These are phyloP conservation scores for Hippopotamyrus pictus DNA, from an alignment of 2,797 vertebrate species.

Conservation along the genomic window DNA sequence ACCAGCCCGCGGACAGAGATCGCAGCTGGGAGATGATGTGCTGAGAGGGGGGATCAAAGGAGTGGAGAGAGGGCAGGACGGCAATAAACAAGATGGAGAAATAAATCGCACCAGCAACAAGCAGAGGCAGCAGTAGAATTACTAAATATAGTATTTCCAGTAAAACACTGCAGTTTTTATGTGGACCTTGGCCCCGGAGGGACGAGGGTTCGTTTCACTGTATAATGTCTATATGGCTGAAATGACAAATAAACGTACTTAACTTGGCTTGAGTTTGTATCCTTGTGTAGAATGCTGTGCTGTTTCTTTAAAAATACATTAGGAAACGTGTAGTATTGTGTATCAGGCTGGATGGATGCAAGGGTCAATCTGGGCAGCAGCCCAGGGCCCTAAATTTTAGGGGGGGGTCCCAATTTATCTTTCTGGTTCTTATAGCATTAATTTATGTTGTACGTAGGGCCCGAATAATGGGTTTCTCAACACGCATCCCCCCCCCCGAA, in stretches of 20 bases:
- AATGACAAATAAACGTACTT: not conserved
- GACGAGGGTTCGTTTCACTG: not conserved
- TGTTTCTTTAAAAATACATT: not conserved
- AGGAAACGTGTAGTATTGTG: not conserved
- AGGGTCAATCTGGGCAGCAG: not conserved
- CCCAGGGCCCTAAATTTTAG: not conserved
- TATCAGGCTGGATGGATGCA: not conserved
- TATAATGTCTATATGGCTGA: not conserved
- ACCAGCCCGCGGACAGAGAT: conserved; percentile 68
- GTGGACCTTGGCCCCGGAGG: not conserved
- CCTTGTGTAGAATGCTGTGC: not conserved
- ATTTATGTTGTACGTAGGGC: not conserved
- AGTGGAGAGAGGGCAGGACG: not conserved
- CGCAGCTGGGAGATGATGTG: conserved; percentile 66
- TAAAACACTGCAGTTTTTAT: not conserved
- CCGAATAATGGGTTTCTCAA: not conserved
- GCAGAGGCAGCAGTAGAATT: not conserved
- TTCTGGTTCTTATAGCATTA: not conserved
- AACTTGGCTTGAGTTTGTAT: not conserved
- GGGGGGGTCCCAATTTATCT: not conserved
- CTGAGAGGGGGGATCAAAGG: conserved; percentile 44
- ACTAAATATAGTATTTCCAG: conserved; percentile 8
- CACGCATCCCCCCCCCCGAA: not conserved
- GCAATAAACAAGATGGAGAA: not conserved
- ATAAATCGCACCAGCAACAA: not conserved